Percentiles rank a stretch among this genome's conserved stretches.
These are phyloP conservation scores for Blastobasis lacticolella DNA, from an alignment of 2,888 invertebrate genomes.

Conservation along the genomic window DNA sequence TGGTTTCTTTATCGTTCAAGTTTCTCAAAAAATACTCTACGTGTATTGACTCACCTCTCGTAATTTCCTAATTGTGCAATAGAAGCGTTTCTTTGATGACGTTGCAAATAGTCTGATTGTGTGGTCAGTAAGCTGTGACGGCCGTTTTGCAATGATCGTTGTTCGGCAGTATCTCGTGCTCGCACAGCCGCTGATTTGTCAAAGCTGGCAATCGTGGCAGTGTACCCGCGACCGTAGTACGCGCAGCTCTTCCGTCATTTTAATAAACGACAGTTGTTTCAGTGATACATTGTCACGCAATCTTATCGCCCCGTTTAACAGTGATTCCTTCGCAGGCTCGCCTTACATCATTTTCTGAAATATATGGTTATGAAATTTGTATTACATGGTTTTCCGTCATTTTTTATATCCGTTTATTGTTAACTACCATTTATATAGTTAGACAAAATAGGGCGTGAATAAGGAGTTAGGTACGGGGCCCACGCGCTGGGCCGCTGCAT, in stretches of 20 bases:
- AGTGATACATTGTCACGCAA: conserved; percentile 7
- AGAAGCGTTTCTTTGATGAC: conserved; percentile 13
- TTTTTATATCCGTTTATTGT: too few relatives aligned
- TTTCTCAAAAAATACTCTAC: too few relatives aligned
- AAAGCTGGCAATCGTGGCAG: conserved; percentile 34
- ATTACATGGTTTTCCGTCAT: background rate
- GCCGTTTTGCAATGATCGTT: conserved; percentile 40
- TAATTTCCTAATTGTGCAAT: too few relatives aligned
- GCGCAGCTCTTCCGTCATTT: conserved; percentile 22
- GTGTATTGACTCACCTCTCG: too few relatives aligned
- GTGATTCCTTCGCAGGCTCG: background rate
- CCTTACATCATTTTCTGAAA: too few relatives aligned
- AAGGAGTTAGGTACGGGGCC: conserved; percentile 42
- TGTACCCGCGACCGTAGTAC: conserved; percentile 51
- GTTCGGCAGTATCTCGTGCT: conserved; percentile 19
- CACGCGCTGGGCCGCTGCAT: conserved; percentile 44
- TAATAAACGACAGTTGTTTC: background rate
- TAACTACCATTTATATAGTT: background rate
- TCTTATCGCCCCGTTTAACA: conserved; percentile 8
- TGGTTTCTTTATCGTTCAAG: too few relatives aligned
- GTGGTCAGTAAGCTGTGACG: conserved; percentile 33
- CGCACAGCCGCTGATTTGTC: conserved; percentile 18
- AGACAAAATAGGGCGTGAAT: conserved; percentile 19
- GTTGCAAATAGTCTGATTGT: conserved; percentile 30
- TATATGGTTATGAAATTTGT: background rate